phyloP scores from a whole-genome alignment of 2,888 invertebrate species.

The Aleiodes leptofemur region DNA sequence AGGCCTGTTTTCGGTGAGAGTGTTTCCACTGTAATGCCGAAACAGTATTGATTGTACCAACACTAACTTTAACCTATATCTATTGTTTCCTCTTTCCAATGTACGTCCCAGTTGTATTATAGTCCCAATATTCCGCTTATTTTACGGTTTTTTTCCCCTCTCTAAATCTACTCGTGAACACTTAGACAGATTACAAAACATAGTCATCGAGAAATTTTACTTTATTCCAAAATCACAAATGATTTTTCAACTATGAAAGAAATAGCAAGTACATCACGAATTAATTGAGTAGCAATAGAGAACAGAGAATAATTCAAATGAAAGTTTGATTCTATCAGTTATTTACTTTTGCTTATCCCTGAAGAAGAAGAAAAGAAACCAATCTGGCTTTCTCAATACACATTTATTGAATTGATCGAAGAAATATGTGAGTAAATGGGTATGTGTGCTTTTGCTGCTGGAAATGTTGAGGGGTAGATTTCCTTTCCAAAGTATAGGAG shows the following conservation, averaged over 20 bases:
- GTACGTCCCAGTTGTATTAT: conserved; percentile 3
- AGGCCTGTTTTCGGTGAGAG: conserved; percentile 71
- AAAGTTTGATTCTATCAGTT: conserved; percentile 6
- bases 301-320: neutral
- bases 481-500: conserved; percentile 37
- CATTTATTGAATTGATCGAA: conserved; percentile 45
- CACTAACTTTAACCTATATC: conserved; percentile 28
- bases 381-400: conserved; percentile 37
- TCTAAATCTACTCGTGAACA: neutral
- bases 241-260: neutral
- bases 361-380: conserved; percentile 13
- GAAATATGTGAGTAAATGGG: conserved; percentile 8
- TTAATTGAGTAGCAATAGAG: neutral
- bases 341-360: conserved; percentile 28
- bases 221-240: neutral
- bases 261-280: neutral
- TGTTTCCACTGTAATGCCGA: conserved; percentile 74
- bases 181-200: neutral
- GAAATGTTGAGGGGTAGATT: conserved; percentile 41
- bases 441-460: conserved; percentile 27
- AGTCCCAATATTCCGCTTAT: neutral
- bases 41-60: conserved; percentile 74
- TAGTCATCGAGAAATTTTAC: neutral
- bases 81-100: conserved; percentile 9
- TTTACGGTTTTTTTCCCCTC: neutral